Evolutionary conservation across 1,140 invertebrate species (phyloP).

Genomic region (Tetranychus cinnabarinus): DNA sequence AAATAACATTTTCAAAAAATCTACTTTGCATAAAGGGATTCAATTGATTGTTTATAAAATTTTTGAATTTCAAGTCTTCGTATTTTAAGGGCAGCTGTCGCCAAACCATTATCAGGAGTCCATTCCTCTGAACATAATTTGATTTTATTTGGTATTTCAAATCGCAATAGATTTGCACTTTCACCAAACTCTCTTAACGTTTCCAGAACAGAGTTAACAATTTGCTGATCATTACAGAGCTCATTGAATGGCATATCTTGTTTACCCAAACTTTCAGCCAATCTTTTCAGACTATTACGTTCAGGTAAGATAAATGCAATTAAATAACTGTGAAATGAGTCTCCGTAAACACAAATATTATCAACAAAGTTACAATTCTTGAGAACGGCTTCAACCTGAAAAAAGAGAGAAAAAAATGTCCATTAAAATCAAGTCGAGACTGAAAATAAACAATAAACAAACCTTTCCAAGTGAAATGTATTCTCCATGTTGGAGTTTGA

Average conservation of each 20-base stretch:
- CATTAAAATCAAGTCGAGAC: not conserved
- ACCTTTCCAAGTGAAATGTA: constrained; percentile 19
- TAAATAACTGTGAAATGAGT: constrained; percentile 52
- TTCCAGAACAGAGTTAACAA: constrained; percentile 18
- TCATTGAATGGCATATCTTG: constrained; percentile 17
- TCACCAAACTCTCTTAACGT: not conserved
- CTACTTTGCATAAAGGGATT: constrained; percentile 6
- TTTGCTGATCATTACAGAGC: constrained; percentile 39
- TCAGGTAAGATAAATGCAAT: constrained; percentile 85
- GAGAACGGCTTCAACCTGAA: not conserved
- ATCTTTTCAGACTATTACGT: constrained; percentile 31
- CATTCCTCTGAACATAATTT: constrained; percentile 23
- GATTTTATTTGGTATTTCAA: constrained; percentile 24
- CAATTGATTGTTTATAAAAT: constrained; percentile 12
- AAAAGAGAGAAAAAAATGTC: not conserved
- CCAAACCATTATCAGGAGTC: constrained; percentile 27
- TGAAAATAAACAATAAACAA: not conserved
- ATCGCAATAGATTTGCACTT: not conserved
- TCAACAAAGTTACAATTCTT: constrained; percentile 42
- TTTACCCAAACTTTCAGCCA: constrained; percentile 32
- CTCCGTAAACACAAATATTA: constrained; percentile 83
- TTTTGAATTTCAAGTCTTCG: constrained; percentile 12
- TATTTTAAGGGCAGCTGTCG: constrained; percentile 27
- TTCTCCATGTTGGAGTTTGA: constrained; percentile 30
- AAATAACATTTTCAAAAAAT: too few species aligned